A percentile compares a stretch with the other conserved stretches of the same genome.
These are phyloP conservation scores for Pimephales promelas DNA, from an alignment of 2,113 vertebrate genomes.

Conservation along the genomic window DNA sequence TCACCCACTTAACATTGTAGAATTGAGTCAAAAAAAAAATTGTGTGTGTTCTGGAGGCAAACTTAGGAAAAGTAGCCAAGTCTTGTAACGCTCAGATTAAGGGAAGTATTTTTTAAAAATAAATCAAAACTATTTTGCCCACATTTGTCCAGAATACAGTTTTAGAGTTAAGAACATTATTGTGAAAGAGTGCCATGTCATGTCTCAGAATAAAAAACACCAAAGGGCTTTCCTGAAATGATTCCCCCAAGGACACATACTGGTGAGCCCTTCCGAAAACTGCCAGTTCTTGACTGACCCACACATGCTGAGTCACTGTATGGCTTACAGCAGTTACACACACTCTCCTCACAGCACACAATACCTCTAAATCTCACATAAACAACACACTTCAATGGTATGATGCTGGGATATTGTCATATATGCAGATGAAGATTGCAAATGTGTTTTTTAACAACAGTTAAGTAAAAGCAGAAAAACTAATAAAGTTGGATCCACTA, in stretches of 20 bases:
- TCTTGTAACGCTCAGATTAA: too few relatives aligned
- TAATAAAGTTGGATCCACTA: too few relatives aligned
- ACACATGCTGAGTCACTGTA: conserved; percentile 38
- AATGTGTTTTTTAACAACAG: neutral
- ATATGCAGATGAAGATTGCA: neutral
- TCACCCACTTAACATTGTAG: too few relatives aligned
- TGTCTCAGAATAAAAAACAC: neutral
- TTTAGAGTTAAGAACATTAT: neutral
- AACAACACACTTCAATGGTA: neutral
- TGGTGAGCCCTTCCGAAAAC: conserved; percentile 1
- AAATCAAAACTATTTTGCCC: too few relatives aligned
- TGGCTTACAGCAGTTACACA: neutral
- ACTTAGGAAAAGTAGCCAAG: too few relatives aligned
- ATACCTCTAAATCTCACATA: neutral
- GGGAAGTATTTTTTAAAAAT: too few relatives aligned
- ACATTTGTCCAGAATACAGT: too few relatives aligned
- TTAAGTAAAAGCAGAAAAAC: too few relatives aligned
- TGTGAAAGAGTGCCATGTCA: neutral
- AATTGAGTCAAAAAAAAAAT: too few relatives aligned
- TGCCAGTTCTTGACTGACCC: neutral
- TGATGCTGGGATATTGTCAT: neutral
- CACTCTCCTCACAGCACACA: neutral
- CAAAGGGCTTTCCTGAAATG: conserved; percentile 16
- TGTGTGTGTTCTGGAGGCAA: too few relatives aligned
- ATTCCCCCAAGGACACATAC: conserved; percentile 12